Percentiles rank a stretch among this genome's conserved stretches.
Evolutionary conservation across 2,797 vertebrate species (phyloP).

Genomic region (Gymnopithys bicolor): DNA sequence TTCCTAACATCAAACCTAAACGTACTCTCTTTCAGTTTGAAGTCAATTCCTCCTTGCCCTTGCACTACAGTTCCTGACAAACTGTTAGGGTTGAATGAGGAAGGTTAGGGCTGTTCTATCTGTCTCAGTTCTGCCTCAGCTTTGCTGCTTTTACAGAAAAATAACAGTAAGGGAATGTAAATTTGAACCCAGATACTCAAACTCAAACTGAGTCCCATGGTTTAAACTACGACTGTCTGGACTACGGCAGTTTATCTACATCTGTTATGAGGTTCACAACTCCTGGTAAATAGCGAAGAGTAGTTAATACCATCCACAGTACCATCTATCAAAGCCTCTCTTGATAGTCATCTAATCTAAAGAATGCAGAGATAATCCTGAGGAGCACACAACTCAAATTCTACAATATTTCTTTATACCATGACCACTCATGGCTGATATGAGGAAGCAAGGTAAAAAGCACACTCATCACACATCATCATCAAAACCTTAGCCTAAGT

Average conservation of each 20-base stretch:
- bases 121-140: neutral
- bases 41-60: neutral
- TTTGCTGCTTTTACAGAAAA: neutral
- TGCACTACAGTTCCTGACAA: neutral
- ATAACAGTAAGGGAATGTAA: neutral
- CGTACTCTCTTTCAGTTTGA: neutral
- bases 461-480: neutral
- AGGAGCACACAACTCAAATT: neutral
- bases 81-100: accelerated
- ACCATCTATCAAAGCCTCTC: neutral
- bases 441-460: neutral
- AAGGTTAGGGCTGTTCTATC: neutral
- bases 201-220: neutral
- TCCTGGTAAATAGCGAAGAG: neutral
- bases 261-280: neutral
- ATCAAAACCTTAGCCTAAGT: neutral
- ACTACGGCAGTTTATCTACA: neutral
- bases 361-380: neutral
- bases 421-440: neutral
- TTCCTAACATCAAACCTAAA: neutral
- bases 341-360: neutral
- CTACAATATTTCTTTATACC: neutral
- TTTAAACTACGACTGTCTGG: neutral
- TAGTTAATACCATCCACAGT: neutral
- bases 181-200: neutral